Base-by-base conservation (phyloP, 2,888 invertebrate species). In the Tachina grossa region DNA sequence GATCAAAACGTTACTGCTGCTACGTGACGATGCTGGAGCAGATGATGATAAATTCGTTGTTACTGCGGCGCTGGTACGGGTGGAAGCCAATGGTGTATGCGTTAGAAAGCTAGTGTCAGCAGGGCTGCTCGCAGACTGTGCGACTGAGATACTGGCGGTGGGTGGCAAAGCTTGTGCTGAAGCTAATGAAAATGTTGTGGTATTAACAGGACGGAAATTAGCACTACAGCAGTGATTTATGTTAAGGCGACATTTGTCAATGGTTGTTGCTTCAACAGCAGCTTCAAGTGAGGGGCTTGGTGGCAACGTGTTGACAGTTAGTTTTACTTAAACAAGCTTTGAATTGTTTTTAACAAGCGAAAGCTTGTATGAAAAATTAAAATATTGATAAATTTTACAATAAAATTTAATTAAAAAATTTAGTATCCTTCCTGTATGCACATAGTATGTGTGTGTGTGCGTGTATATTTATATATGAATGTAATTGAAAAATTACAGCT, bases 1-100 rank as follows among this genome's bases (percentile, higher is more conserved):
- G 89, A 89, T 87, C 83, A 88, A 86, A 83, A 87, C 87, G 85
- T 81, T 87, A 22, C 41, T 78, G 31, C 77, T 74, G 77, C 57
- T 65, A 14, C 76, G 75, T 41, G 80, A 78, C 55, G 84, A 57
- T n/a, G 86, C 51, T 49, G 75, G 68, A 31, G 79, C 72, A 16
- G 82, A 74, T 51, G 79, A 76, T 1, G 79, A 68, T 66, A 72
- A 78, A 66, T 69, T 68, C 14, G 79, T 19, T 83, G 45, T 55
- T 41, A 51, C 16, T 61, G 79, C n/a, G 10, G 43, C 43, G 6
- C 61, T 45, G 43, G 65, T 69, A 51, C 10, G 16, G 13, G 8
- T n/a, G 13, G 31, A 45, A 55, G 22, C 31, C 19, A 43, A 19
- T 16, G 14, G 16, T 53, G 9, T 53, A n/a, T 22, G 45, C 4